A percentile compares a stretch with the other conserved stretches of the same genome.
phyloP scores from a whole-genome alignment of 1,140 invertebrate genomes.

The Trachymyrmex cornetzi region DNA sequence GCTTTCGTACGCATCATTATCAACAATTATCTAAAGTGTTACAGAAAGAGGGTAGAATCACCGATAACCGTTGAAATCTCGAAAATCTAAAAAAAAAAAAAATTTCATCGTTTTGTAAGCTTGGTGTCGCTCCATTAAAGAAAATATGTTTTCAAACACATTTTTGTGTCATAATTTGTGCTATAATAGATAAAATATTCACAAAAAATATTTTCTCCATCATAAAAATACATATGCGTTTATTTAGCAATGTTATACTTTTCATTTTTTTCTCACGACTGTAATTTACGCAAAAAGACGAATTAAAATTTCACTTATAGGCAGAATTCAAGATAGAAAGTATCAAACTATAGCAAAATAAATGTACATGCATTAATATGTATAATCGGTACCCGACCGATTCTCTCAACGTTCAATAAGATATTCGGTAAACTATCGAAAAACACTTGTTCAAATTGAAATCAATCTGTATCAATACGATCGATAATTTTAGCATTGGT shows the following conservation, averaged over 20 bases:
- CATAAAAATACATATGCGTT: background rate
- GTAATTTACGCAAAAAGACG: background rate
- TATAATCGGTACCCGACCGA: background rate
- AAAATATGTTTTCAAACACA: background rate
- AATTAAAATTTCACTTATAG: background rate
- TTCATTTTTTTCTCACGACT: no score
- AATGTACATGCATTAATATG: background rate
- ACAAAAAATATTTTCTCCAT: background rate
- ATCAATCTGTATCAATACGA: conserved; percentile 57
- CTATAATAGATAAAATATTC: background rate
- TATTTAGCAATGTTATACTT: background rate
- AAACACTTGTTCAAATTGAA: conserved; percentile 42
- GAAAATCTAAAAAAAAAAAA: background rate
- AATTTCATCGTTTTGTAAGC: background rate
- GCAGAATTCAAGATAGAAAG: background rate
- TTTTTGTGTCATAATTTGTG: background rate
- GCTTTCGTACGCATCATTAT: background rate
- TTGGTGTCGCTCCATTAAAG: background rate
- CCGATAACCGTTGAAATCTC: background rate
- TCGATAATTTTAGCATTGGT: conserved; percentile 18
- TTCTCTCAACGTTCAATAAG: background rate
- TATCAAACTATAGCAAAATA: background rate
- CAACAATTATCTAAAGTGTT: background rate
- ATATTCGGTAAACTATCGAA: conserved; percentile 17
- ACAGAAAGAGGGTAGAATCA: background rate